phyloP scores from a whole-genome alignment of 2,888 invertebrate species.

The Tachina fera region DNA sequence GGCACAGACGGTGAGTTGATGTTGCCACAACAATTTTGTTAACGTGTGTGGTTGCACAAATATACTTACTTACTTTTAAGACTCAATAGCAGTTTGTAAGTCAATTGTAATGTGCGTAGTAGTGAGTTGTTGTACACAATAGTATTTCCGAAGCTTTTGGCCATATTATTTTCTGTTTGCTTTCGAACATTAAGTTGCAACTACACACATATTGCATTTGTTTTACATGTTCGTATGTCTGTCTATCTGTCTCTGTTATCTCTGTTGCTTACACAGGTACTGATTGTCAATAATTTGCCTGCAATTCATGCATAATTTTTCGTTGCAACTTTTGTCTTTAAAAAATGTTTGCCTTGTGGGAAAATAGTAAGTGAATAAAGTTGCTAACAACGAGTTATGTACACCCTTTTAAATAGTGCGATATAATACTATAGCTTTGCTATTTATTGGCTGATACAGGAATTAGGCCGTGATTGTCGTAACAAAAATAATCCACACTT shows the following conservation, averaged over 20 bases:
- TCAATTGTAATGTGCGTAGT: constrained; percentile 68
- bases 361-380: neutral
- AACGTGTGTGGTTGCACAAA: constrained; percentile 19
- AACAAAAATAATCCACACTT: no score
- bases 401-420: neutral
- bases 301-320: constrained; percentile 53
- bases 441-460: no score
- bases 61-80: constrained; percentile 25
- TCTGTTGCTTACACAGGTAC: constrained; percentile 57
- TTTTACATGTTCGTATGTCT: neutral
- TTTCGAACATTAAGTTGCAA: constrained; percentile 33
- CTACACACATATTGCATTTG: constrained; percentile 45
- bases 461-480: no score
- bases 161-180: constrained; percentile 34
- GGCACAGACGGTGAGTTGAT: constrained; percentile 30
- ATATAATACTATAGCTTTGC: no score
- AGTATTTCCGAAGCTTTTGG: constrained; percentile 46
- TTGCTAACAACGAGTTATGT: neutral
- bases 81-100: constrained; percentile 69
- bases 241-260: constrained; percentile 35
- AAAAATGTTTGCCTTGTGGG: constrained; percentile 62
- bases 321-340: neutral
- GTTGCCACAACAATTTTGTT: constrained; percentile 18
- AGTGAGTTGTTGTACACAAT: constrained; percentile 23
- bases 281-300: constrained; percentile 67